Evolutionary conservation across 2,797 vertebrate species (phyloP).

Genomic region (Cryptoprocta ferox): DNA sequence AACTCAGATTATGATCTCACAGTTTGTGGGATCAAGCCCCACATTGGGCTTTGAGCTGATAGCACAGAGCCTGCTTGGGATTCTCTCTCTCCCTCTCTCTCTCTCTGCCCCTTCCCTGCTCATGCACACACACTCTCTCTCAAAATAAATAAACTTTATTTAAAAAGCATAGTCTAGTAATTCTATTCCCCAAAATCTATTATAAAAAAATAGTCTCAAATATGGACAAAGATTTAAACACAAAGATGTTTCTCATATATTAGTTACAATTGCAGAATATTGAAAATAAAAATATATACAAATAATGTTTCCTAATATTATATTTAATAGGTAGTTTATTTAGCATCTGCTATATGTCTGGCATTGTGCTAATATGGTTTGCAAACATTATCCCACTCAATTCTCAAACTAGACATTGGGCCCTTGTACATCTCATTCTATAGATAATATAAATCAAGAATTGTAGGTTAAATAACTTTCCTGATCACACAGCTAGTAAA

Average conservation of each 20-base stretch:
- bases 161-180: neutral
- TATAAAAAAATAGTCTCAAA: conserved; percentile 20
- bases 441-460: neutral
- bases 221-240: conserved; percentile 3
- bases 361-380: neutral
- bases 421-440: neutral
- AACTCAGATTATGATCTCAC: too few relatives aligned
- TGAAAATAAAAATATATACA: conserved; percentile 24
- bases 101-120: too few relatives aligned
- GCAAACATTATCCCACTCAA: neutral
- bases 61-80: too few relatives aligned
- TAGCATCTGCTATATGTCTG: neutral
- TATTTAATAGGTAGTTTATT: neutral
- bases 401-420: neutral
- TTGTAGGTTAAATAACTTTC: neutral
- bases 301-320: neutral
- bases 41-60: too few relatives aligned
- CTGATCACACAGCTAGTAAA: neutral
- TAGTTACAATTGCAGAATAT: neutral
- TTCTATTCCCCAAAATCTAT: conserved; percentile 9
- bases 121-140: too few relatives aligned
- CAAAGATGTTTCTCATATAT: neutral
- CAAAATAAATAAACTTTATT: too few relatives aligned
- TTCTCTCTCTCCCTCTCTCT: too few relatives aligned
- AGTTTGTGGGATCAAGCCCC: too few relatives aligned